Evolutionary conservation across 2,888 invertebrate species (phyloP).

Genomic region (Cosmia trapezina): DNA sequence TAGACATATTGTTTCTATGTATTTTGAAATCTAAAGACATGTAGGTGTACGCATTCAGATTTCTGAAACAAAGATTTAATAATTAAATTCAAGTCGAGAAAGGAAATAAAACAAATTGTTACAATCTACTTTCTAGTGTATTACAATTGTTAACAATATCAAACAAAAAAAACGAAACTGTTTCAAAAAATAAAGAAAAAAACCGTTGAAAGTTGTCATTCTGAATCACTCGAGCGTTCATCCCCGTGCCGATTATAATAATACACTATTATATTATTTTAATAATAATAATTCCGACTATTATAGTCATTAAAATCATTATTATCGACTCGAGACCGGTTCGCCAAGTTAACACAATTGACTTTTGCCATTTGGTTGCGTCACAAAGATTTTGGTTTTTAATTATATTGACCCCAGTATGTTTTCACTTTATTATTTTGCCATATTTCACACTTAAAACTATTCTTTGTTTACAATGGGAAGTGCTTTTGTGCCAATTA

Average conservation of each 20-base stretch:
- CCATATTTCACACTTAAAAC: conserved; percentile 69
- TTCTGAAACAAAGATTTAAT: neutral
- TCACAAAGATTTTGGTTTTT: conserved; percentile 86
- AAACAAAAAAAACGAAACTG: conserved; percentile 68
- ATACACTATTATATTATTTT: conserved; percentile 81
- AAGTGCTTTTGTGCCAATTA: conserved; percentile 22
- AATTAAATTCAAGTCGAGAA: neutral
- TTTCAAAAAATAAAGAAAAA: conserved; percentile 72
- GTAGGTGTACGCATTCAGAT: neutral
- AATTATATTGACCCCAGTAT: conserved; percentile 87
- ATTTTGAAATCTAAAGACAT: neutral
- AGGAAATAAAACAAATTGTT: conserved; percentile 6
- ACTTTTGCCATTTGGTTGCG: conserved; percentile 87
- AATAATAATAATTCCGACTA: conserved; percentile 84
- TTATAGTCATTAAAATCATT: conserved; percentile 87
- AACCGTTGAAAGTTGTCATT: conserved; percentile 85
- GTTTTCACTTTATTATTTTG: conserved; percentile 81
- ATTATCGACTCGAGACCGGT: conserved; percentile 75
- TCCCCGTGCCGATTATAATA: conserved; percentile 85
- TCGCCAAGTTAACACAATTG: conserved; percentile 84
- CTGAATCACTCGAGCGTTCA: conserved; percentile 86
- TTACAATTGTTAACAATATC: conserved; percentile 30
- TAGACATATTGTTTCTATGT: neutral
- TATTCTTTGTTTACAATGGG: conserved; percentile 47
- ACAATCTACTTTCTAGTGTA: neutral